Evolutionary conservation across 2,888 invertebrate species (phyloP), one percentile per base, ranked within the genome.

Genomic region (Coecobrya sp.): DNA sequence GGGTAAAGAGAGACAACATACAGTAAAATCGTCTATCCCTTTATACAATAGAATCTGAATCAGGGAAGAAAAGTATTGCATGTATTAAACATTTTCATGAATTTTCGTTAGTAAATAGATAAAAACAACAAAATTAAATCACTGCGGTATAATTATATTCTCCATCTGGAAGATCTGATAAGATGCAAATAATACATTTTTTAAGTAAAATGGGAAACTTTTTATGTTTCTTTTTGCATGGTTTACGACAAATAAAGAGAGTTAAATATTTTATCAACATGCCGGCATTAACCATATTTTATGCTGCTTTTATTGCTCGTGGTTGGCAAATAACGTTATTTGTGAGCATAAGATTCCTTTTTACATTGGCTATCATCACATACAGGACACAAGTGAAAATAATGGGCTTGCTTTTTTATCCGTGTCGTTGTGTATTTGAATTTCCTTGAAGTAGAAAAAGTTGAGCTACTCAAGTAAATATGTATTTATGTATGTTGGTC

Each of bases 201-300:
- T 22, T 52, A 22, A 11, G n/a, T 16, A 16, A 62, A 30, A 84
- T n/a, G n/a, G n/a, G n/a, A 42, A 84, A 13, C 82, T 27, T 86
- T 86, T 86, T 86, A 68, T 19, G 22, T 52, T 68, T 49, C 16
- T 10, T 86, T 86, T 86, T 86, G 49, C 22, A 86, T 73, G 22
- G 19, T 73, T 65, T 87, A 87, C 87, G 59, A 79, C 62, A 79
- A 79, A 76, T 79, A 87, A 87, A 62, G 45, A n/a, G 42, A 87
- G 49, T 79, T 79, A 87, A 87, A 79, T 79, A 87, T 62, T 87
- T 79, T 79, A 87, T 87, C 76, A 87, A 85, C 62, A 22, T 79
- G 87, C 79, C 49, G 45, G 62, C 87, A 87, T 87, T 87, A 87
- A 87, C 87, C 76, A 79, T 87, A 87, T 87, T 87, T 87, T 87